Conservation (phyloP, 2,888 invertebrate genomes). For the Holacanthella duospinosa region DNA sequence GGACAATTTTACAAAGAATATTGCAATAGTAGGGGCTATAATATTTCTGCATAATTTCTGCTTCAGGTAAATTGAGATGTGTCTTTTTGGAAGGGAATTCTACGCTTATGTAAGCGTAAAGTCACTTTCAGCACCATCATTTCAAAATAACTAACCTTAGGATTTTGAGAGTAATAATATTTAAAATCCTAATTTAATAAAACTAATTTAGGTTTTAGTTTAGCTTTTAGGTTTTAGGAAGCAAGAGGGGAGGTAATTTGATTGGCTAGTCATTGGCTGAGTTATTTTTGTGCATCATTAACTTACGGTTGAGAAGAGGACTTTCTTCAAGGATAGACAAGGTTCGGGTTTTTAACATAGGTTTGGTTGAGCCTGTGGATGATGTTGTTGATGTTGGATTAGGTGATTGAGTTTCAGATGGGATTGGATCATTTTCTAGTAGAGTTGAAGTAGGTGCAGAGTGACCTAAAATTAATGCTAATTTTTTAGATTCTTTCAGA, state of each 20-base stretch:
- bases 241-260: neutral
- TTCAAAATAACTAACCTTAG: too few relatives aligned
- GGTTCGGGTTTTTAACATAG: conserved; percentile 13
- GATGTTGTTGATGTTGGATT: neutral
- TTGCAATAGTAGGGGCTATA: neutral
- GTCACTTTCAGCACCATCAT: neutral
- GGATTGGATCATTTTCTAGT: neutral
- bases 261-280: neutral
- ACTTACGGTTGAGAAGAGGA: conserved; percentile 21
- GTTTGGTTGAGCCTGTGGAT: neutral
- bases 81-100: neutral
- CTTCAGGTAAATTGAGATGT: neutral
- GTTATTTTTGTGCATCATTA: neutral
- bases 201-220: too few relatives aligned
- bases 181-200: too few relatives aligned
- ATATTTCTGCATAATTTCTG: neutral
- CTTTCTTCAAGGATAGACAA: conserved; percentile 30
- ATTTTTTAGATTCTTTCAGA: neutral
- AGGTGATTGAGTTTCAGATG: neutral
- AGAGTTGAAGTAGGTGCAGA: neutral
- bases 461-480: neutral
- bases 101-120: neutral
- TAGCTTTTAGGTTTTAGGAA: neutral
- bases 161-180: too few relatives aligned
- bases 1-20: neutral